These are phyloP conservation scores for Eunapius fragilis DNA, from an alignment of 37 sponge, comb jelly and placozoan species.

Conservation along the genomic window DNA sequence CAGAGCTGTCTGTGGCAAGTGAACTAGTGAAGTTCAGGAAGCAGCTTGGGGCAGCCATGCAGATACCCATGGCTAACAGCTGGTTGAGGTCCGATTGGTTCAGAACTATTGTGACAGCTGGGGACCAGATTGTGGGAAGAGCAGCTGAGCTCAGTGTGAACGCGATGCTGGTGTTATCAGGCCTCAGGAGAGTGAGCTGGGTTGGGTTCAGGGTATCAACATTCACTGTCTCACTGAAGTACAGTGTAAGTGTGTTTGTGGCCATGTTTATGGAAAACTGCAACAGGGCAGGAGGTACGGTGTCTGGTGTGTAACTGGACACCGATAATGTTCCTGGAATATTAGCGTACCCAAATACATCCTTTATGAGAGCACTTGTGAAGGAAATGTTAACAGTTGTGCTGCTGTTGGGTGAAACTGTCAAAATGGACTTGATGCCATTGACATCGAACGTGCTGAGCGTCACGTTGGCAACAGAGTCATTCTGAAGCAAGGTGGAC, in stretches of 20 bases:
- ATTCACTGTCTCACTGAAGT: constrained; percentile 86
- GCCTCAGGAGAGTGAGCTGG: constrained; percentile 62
- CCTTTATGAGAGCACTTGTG: constrained; percentile 39
- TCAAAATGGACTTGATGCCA: constrained; percentile 76
- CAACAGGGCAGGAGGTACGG: constrained; percentile 46
- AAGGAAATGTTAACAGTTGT: constrained; percentile 40
- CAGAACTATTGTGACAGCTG: constrained; percentile 48
- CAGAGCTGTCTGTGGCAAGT: constrained; percentile 62
- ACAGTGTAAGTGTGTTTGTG: constrained; percentile 61
- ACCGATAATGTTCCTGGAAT: constrained; percentile 38
- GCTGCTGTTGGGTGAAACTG: constrained; percentile 62
- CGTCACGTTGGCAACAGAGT: constrained; percentile 35
- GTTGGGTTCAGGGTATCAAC: constrained; percentile 59
- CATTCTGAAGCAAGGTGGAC: constrained; percentile 1
- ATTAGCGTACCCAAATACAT: constrained; percentile 48
- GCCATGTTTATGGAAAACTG: constrained; percentile 73
- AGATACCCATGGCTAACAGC: constrained; percentile 70
- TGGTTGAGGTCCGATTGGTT: constrained; percentile 68
- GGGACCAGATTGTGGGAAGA: constrained; percentile 31
- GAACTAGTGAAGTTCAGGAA: constrained; percentile 62
- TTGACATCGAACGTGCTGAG: constrained; percentile 62
- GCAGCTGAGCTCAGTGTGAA: constrained; percentile 30
- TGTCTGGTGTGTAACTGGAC: constrained; percentile 60
- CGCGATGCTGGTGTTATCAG: constrained; percentile 29
- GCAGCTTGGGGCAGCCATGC: constrained; percentile 21